phyloP scores from a whole-genome alignment of 1,140 invertebrate genomes.

The Sycobia sp. region DNA sequence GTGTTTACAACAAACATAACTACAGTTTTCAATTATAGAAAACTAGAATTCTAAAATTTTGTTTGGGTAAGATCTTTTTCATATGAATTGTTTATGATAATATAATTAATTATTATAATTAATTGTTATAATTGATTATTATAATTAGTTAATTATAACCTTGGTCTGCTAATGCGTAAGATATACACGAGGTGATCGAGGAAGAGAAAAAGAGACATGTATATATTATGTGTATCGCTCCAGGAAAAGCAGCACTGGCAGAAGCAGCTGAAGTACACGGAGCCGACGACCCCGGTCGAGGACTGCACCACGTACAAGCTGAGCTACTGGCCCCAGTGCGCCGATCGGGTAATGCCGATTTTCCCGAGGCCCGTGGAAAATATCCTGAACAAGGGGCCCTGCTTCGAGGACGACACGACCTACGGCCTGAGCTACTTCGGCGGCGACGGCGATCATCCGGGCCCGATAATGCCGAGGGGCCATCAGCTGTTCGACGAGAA shows the following conservation, averaged over 20 bases:
- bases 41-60: too few species aligned
- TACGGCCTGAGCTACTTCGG: conserved; percentile 56
- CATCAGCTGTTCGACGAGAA: conserved; percentile 41
- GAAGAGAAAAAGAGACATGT: too few species aligned
- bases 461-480: conserved; percentile 39
- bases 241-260: conserved; percentile 45
- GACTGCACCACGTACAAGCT: conserved; percentile 63
- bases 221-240: too few species aligned
- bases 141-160: too few species aligned
- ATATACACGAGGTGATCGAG: too few species aligned
- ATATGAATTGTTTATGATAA: too few species aligned
- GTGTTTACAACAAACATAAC: too few species aligned
- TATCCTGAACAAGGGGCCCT: conserved; percentile 44
- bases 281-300: conserved; percentile 58
- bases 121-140: too few species aligned
- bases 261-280: conserved; percentile 43
- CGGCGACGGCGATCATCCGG: conserved; percentile 42
- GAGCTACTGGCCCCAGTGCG: conserved; percentile 59
- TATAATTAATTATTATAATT: too few species aligned
- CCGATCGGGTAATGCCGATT: conserved; percentile 39
- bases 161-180: too few species aligned
- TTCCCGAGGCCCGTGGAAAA: conserved; percentile 38
- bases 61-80: too few species aligned
- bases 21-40: too few species aligned
- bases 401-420: conserved; percentile 53